These are phyloP conservation scores for Spermophilus dauricus DNA, from an alignment of 2,113 vertebrate species.

Conservation along the genomic window DNA sequence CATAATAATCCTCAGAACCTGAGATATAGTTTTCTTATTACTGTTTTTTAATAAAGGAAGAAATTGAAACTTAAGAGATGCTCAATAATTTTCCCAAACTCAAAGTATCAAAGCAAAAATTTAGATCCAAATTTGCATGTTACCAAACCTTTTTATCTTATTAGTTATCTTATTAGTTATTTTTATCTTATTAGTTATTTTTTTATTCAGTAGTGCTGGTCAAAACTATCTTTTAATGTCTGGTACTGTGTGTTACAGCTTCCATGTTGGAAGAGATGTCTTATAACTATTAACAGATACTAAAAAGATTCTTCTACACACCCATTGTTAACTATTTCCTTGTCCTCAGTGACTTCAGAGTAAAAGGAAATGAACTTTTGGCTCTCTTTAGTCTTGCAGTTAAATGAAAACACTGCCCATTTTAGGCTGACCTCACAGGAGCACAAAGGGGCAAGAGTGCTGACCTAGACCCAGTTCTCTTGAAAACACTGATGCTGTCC, in stretches of 20 bases:
- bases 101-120: conserved; percentile 22
- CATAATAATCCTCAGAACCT: neutral
- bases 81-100: conserved; percentile 25
- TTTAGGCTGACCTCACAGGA: neutral
- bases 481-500: neutral
- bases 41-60: neutral
- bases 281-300: neutral
- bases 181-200: neutral
- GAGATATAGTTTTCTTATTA: conserved; percentile 7
- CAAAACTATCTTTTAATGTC: neutral
- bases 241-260: neutral
- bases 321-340: neutral
- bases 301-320: neutral
- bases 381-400: neutral
- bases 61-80: neutral
- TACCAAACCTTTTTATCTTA: neutral
- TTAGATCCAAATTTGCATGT: neutral
- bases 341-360: neutral
- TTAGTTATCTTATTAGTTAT: too few species aligned
- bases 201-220: neutral
- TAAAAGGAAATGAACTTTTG: conserved; percentile 47
- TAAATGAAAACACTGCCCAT: neutral
- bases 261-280: neutral
- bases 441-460: neutral
- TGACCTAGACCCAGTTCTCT: neutral